These are phyloP conservation scores for Choristoneura rosaceana DNA, from an alignment of 2,888 invertebrate genomes.

Conservation along the genomic window DNA sequence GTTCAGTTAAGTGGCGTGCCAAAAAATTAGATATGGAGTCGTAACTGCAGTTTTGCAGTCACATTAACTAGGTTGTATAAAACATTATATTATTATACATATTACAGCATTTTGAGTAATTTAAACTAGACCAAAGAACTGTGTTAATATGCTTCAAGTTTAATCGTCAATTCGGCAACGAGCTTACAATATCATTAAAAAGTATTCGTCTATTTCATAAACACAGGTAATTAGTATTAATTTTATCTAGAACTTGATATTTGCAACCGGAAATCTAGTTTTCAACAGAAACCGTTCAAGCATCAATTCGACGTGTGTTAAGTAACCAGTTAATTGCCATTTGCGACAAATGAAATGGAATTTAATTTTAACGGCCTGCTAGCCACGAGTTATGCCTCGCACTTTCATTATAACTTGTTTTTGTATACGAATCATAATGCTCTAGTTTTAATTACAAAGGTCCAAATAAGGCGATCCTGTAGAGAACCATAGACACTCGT, in stretches of 20 bases:
- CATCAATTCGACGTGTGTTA: constrained; percentile 44
- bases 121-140: constrained; percentile 6
- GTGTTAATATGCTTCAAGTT: constrained; percentile 5
- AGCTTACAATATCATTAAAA: background rate
- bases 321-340: constrained; percentile 52
- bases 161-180: background rate
- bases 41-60: background rate
- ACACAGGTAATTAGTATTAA: background rate
- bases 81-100: no score
- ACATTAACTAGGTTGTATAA: background rate
- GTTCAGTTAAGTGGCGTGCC: background rate
- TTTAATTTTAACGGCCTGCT: constrained; percentile 55
- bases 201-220: background rate
- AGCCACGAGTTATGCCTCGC: constrained; percentile 57
- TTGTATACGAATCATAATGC: constrained; percentile 52
- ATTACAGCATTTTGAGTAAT: background rate
- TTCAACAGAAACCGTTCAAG: constrained; percentile 38
- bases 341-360: constrained; percentile 62
- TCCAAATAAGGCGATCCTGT: background rate
- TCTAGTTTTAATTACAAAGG: constrained; percentile 50
- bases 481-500: background rate
- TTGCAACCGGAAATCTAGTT: constrained; percentile 17
- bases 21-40: background rate
- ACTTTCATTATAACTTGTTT: constrained; percentile 75
- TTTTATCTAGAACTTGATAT: constrained; percentile 9